Base-by-base conservation (phyloP, 2,113 vertebrate species). In the Gallinago media region DNA sequence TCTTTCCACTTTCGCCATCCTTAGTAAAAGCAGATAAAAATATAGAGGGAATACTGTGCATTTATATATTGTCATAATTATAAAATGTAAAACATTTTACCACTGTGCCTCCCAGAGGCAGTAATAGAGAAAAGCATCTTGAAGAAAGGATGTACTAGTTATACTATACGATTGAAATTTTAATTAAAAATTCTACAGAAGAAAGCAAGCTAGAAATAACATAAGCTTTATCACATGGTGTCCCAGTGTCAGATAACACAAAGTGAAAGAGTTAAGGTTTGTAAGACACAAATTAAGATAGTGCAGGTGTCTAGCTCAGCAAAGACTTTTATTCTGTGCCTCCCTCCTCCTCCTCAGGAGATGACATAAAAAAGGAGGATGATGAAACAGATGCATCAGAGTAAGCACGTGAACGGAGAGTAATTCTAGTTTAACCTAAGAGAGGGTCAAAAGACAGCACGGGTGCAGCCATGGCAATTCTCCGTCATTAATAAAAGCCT, bases 111-210 rank as follows among this genome's bases (percentile, higher is more conserved):
- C 34, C 65, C 61, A 74, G 81, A 78, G 55, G 26, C 32, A 8
- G 2, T 44, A 47, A 65, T 2, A 70, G 36, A 79, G 42, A 52
- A 88, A 86, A 70, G 49, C 6, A 66, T 12, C 68, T 34, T 44
- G 79, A 79, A 85, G 62, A 82, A 25, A 76, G 40, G 34, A 73
- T 77, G 20, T 52, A 23, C 17, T 21, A 36, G 12, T 15, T 47
- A 22, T 52, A 65, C 54, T 32, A 34, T 17, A 25, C 0, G 3
- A 52, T 0, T 52, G 67, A 86, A 61, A 83, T 36, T 78, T 75
- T 72, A 92, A 88, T 88, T 76, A 56, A 32, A 88, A 65, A 7
- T 70, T 65, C 46, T 47, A 54, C 20, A 44, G 42, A 72, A 82
- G 22, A 73, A 11, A 79, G 20, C 23, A 76, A 92, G 29, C 46